phyloP scores from a whole-genome alignment of 2,888 invertebrate genomes.

The Caenorhabditis imperialis region DNA sequence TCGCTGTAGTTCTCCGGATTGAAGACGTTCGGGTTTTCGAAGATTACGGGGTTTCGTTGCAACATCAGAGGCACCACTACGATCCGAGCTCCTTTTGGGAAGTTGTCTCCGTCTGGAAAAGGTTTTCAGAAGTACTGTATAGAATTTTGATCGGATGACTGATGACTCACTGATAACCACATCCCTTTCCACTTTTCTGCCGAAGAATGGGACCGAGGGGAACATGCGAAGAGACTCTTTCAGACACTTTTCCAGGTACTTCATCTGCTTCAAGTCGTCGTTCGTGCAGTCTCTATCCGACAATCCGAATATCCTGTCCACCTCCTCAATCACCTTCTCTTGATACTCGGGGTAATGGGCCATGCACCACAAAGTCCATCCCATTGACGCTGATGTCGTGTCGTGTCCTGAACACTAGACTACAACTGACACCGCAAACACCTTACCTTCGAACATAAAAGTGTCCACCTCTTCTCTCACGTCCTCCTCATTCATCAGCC shows the following conservation, averaged over 20 bases:
- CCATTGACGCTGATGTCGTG: conserved; percentile 80
- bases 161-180: conserved; percentile 59
- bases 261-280: conserved; percentile 70
- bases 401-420: conserved; percentile 78
- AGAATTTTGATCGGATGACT: no score
- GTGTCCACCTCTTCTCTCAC: conserved; percentile 81
- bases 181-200: conserved; percentile 73
- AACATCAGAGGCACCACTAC: conserved; percentile 66
- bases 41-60: conserved; percentile 75
- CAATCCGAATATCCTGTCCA: conserved; percentile 74
- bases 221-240: conserved; percentile 69
- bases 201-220: conserved; percentile 68
- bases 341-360: conserved; percentile 79
- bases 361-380: conserved; percentile 79
- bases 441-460: conserved; percentile 80
- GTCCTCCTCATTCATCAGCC: conserved; percentile 78
- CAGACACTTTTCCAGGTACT: conserved; percentile 67
- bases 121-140: no score
- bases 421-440: not conserved
- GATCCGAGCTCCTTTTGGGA: conserved; percentile 74
- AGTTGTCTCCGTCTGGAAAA: conserved; percentile 50
- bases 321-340: conserved; percentile 76
- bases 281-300: conserved; percentile 75
- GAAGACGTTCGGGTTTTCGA: conserved; percentile 78
- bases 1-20: conserved; percentile 79